Conservation (phyloP, 2,888 invertebrate genomes). For the Zootermopsis nevadensis region DNA sequence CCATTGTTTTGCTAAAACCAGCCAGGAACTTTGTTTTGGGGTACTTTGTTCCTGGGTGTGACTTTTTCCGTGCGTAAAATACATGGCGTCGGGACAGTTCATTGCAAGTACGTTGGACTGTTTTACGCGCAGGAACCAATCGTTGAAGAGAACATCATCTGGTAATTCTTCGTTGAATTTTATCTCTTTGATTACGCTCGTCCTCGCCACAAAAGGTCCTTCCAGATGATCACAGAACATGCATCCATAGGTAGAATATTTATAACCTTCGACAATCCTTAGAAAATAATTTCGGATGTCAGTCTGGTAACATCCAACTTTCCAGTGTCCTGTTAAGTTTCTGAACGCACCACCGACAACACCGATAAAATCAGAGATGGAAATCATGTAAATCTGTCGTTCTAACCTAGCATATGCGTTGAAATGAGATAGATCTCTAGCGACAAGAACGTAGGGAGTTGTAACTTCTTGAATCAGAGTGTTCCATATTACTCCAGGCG, state of each 20-base stretch:
- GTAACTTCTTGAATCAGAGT: conserved; percentile 52
- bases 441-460: conserved; percentile 57
- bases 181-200: conserved; percentile 52
- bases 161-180: conserved; percentile 53
- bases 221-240: conserved; percentile 58
- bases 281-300: conserved; percentile 57
- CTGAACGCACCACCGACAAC: conserved; percentile 56
- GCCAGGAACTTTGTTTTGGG: conserved; percentile 49
- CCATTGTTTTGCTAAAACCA: conserved; percentile 51
- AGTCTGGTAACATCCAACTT: conserved; percentile 57
- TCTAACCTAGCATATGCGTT: conserved; percentile 56
- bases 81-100: conserved; percentile 59
- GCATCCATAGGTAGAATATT: conserved; percentile 57
- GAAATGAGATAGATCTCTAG: conserved; percentile 55
- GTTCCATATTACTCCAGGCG: conserved; percentile 55
- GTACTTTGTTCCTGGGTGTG: conserved; percentile 43
- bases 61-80: conserved; percentile 53
- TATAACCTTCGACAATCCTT: conserved; percentile 57
- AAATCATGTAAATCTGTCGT: conserved; percentile 57
- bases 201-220: conserved; percentile 57
- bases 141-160: conserved; percentile 55
- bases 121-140: conserved; percentile 57
- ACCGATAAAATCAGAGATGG: conserved; percentile 51
- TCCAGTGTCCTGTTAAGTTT: conserved; percentile 57
- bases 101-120: conserved; percentile 52